A percentile compares a stretch with the other conserved stretches of the same genome.
These are phyloP conservation scores for Porites divaricata DNA, from an alignment of 92 coral and sea anemone genomes.

Conservation along the genomic window DNA sequence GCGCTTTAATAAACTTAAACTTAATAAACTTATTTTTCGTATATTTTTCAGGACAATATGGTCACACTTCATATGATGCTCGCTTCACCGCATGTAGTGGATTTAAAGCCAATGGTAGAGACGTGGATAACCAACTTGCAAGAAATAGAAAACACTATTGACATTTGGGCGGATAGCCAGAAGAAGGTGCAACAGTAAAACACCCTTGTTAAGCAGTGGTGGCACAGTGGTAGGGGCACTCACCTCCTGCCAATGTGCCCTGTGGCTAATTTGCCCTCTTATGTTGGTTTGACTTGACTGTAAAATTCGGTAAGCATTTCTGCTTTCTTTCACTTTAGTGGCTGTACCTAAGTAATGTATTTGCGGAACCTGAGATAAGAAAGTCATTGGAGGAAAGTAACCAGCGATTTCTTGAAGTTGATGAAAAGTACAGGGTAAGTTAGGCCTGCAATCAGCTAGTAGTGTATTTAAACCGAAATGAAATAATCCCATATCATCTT, in stretches of 20 bases:
- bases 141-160: constrained; percentile 81
- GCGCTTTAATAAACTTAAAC: too few species aligned
- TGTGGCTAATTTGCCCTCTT: too few species aligned
- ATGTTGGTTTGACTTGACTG: not conserved
- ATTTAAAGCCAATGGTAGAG: constrained; percentile 87
- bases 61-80: constrained; percentile 86
- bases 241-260: not conserved
- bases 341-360: constrained; percentile 89
- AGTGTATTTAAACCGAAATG: not conserved
- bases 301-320: not conserved
- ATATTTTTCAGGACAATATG: constrained; percentile 78
- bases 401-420: constrained; percentile 65
- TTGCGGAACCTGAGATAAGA: constrained; percentile 75
- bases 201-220: not conserved
- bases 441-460: not conserved
- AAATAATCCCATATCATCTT: too few species aligned
- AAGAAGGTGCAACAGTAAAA: constrained; percentile 65
- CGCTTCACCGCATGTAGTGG: constrained; percentile 93
- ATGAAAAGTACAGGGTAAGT: constrained; percentile 84
- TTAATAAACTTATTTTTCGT: too few species aligned
- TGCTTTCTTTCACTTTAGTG: constrained; percentile 64
- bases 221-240: too few species aligned
- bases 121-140: constrained; percentile 83
- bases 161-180: constrained; percentile 92
- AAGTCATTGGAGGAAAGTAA: constrained; percentile 50